These are phyloP conservation scores for Lacanobia wlatinum DNA, from an alignment of 2,888 invertebrate genomes.

Conservation along the genomic window DNA sequence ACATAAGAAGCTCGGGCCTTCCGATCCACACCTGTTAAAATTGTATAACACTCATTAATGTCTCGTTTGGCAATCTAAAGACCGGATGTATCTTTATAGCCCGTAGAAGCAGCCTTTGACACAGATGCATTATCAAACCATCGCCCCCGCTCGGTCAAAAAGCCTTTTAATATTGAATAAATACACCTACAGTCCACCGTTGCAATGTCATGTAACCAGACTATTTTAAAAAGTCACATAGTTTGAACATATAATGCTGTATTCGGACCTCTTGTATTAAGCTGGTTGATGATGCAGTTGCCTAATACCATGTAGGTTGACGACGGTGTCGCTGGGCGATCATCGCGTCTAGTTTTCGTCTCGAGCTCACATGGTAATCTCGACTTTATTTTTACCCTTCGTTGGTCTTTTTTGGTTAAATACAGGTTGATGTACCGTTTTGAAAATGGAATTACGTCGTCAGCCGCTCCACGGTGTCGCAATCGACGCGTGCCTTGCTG, in stretches of 20 bases:
- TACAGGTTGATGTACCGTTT: slow-evolving; percentile 71
- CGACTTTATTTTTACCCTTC: slow-evolving; percentile 59
- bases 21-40: slow-evolving; percentile 66
- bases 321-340: slow-evolving; percentile 77
- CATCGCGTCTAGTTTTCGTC: slow-evolving; percentile 75
- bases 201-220: slow-evolving; percentile 77
- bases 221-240: slow-evolving; percentile 57
- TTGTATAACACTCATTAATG: slow-evolving; percentile 72
- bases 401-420: slow-evolving; percentile 63
- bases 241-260: slow-evolving; percentile 40
- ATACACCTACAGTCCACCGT: slow-evolving; percentile 80
- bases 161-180: slow-evolving; percentile 82
- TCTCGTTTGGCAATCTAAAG: slow-evolving; percentile 73
- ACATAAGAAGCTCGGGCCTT: slow-evolving; percentile 49
- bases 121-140: slow-evolving; percentile 79
- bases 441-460: slow-evolving; percentile 76
- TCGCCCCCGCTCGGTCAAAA: slow-evolving; percentile 81
- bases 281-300: slow-evolving; percentile 79
- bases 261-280: slow-evolving; percentile 67
- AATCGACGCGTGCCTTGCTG: slow-evolving; percentile 85
- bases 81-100: slow-evolving; percentile 78
- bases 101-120: slow-evolving; percentile 79
- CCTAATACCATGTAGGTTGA: slow-evolving; percentile 86
- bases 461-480: slow-evolving; percentile 75
- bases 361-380: slow-evolving; percentile 55